Evolutionary conservation across 1,140 invertebrate species (phyloP).

Genomic region (Drosophila bocki): DNA sequence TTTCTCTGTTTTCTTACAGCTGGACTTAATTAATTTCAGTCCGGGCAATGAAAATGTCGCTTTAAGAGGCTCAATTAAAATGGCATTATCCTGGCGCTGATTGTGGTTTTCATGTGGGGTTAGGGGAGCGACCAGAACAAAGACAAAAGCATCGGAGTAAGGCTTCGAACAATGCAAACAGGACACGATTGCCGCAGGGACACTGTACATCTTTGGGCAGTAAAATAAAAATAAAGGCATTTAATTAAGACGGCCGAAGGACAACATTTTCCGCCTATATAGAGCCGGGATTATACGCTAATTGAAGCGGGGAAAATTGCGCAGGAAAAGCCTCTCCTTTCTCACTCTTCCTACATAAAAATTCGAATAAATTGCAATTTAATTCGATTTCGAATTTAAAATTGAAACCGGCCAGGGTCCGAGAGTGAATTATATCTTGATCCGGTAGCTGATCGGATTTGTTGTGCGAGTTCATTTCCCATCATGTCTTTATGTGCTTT

Average conservation of each 20-base stretch:
- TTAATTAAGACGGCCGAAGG: constrained; percentile 46
- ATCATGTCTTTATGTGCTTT: constrained; percentile 46
- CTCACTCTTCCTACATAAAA: background rate
- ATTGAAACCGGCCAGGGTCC: constrained; percentile 4
- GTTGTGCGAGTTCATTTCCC: constrained; percentile 16
- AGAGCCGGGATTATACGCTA: constrained; percentile 21
- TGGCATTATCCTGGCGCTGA: constrained; percentile 54
- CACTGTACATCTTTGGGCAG: constrained; percentile 41
- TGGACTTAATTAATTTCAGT: constrained; percentile 60
- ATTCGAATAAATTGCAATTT: constrained; percentile 36
- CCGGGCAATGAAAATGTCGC: constrained; percentile 29
- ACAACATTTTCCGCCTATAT: constrained; percentile 7
- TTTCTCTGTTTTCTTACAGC: constrained; percentile 52
- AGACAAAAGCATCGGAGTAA: background rate
- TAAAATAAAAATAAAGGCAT: constrained; percentile 45
- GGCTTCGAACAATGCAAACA: constrained; percentile 44
- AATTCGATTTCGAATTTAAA: constrained; percentile 33
- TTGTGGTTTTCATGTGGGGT: constrained; percentile 12
- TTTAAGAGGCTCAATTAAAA: constrained; percentile 69
- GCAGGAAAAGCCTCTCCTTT: constrained; percentile 2
- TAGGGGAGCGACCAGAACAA: background rate
- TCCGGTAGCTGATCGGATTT: constrained; percentile 45
- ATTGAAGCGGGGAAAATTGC: constrained; percentile 27
- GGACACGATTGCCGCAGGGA: constrained; percentile 38
- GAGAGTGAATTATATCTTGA: constrained; percentile 29